Base-by-base conservation (phyloP, 2,888 invertebrate genomes). In the Drosophila histrio region DNA sequence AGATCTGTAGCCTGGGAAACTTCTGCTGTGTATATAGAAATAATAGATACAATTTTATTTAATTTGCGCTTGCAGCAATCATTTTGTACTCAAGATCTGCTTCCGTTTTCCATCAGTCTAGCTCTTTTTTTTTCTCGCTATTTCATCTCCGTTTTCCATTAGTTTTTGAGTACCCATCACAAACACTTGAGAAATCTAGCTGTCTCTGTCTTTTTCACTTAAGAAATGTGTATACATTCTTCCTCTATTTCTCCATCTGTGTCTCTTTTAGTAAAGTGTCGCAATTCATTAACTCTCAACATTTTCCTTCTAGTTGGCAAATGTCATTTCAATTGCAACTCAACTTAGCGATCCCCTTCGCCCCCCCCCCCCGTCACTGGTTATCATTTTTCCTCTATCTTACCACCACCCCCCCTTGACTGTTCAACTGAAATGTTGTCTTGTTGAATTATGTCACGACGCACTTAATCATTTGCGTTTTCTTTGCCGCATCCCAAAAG, bases 401-500 rank as follows among this genome's bases (percentile, higher is more conserved):
- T 15, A n/a, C 24, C 46, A 11, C 30, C 11, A 15, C n/a, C 17
- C 28, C 15, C 8, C 3, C n/a, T 30, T 26, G 26, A 44, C 36
- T 47, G 36, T 19, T 58, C 54, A 50, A 22, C 61, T 49, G 52
- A 41, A 69, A 64, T 76, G 88, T 85, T 87, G 88, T 82, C 82
- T 65, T 68, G 70, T 73, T 87, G 88, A 87, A 82, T 82, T 82
- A 82, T 87, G 83, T 68, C 80, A 63, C 70, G 64, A 72, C 79
- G 82, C 79, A 82, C 86, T 82, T 82, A 87, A 82, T 82, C 82
- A 82, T 82, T 87, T 82, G 86, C 79, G 86, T 82, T 87, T 82
- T 83, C 77, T 63, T 79, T 58, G 71, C 71, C 78, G 79, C 87
- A 87, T 74, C 71, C 85, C 50, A 64, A 87, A 82, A 82, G 62